Base-by-base conservation (phyloP, 1,140 invertebrate genomes). In the Melitaea cinxia region DNA sequence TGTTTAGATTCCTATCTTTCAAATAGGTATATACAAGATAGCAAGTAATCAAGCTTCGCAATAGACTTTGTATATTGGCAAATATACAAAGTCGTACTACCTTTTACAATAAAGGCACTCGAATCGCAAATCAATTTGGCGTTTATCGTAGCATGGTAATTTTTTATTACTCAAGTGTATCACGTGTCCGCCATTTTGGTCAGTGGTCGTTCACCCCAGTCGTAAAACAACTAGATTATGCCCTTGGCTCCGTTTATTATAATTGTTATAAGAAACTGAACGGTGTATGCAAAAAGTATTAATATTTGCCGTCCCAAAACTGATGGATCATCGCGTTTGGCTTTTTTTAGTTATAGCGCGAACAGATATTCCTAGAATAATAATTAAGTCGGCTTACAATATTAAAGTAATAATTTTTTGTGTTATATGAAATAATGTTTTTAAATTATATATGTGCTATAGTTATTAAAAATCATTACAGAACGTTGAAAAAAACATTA, bases 101-200 rank as follows among this genome's bases (percentile, higher is more conserved):
- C n/a, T n/a, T n/a, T n/a, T 60, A 50, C 57, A 50, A 50, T 59
- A 61, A 39, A 50, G 54, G 53, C 50, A 72, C 35, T 52, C 35
- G 42, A 57, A 64, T 67, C 45, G 65, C 65, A 54, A 71, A 74
- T 74, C 68, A 66, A 60, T 70, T 65, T 66, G 59, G 55, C 64
- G 50, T 68, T 70, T 47, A 65, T 58, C 59, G 54, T 61, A 53
- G 59, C 42, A 65, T 47, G 57, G 60, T 66, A 73, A n/a, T n/a
- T n/a, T n/a, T n/a, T n/a, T n/a, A n/a, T n/a, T n/a, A n/a, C n/a
- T n/a, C n/a, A n/a, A 72, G 59, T 75, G 54, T 70, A 68, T 63
- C 68, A 70, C 68, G 49, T 50, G 77, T 74, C 78, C 60, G 77
- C 78, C 80, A 80, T 80, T 76, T 79, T 79, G 76, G 68, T 56